A percentile compares a stretch with the other conserved stretches of the same genome.
Evolutionary conservation across 2,888 invertebrate genomes (phyloP).

Genomic region (Bombylius major): DNA sequence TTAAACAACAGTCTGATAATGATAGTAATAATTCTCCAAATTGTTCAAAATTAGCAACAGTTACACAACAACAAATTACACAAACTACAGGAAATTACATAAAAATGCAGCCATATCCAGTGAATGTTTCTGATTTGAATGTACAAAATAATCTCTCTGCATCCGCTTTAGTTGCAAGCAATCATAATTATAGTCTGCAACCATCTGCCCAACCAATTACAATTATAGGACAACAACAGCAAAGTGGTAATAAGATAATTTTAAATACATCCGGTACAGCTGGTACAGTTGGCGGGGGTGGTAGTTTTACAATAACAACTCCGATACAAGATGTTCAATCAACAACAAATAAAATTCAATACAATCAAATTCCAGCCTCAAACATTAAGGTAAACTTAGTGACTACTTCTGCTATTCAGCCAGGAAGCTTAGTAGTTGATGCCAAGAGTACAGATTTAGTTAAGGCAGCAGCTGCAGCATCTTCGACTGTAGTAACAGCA

Average conservation of each 20-base stretch:
- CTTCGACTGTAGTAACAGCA: conserved; percentile 11
- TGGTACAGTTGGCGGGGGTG: conserved; percentile 12
- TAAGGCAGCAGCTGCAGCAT: conserved; percentile 16
- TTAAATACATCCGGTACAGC: conserved; percentile 24
- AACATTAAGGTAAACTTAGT: conserved; percentile 36
- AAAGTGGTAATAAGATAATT: conserved; percentile 32
- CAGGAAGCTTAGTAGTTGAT: conserved; percentile 21
- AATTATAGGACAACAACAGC: conserved; percentile 25
- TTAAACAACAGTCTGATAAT: conserved; percentile 24
- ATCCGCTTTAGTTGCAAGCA: conserved; percentile 26
- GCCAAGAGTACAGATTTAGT: conserved; percentile 21
- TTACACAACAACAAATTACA: conserved; percentile 19
- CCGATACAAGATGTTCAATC: conserved; percentile 23
- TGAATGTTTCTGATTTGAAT: conserved; percentile 31
- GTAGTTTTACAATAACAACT: conserved; percentile 30
- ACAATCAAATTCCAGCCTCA: conserved; percentile 29
- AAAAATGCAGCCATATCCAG: conserved; percentile 31
- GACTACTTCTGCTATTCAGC: conserved; percentile 22
- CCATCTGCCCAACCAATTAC: conserved; percentile 33
- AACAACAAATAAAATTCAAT: conserved; percentile 27
- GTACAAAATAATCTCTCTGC: conserved; percentile 20
- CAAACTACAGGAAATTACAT: conserved; percentile 30
- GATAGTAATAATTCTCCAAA: background rate
- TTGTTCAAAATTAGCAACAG: conserved; percentile 2
- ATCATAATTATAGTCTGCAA: conserved; percentile 36